Evolutionary conservation across 2,113 vertebrate species (phyloP).

Genomic region (Zeus faber): DNA sequence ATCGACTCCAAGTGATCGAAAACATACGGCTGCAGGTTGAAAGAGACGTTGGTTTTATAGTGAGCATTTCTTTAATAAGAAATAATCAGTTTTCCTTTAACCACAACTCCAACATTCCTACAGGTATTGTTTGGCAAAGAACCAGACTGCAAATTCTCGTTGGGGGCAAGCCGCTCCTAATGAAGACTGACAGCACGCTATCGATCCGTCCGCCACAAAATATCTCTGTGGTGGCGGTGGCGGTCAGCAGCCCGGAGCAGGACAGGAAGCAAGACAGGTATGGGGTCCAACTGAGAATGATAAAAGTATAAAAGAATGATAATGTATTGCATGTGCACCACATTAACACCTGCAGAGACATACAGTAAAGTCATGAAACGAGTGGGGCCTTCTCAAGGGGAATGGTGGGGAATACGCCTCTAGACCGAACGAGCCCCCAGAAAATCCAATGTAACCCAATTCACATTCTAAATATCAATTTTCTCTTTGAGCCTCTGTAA

Average conservation of each 20-base stretch:
- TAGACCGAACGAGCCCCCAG: too few species aligned
- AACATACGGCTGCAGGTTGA: too few species aligned
- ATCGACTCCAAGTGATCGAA: too few species aligned
- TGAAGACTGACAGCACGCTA: conserved; percentile 51
- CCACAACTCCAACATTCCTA: too few species aligned
- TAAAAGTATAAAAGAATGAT: conserved; percentile 15
- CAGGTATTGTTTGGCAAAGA: conserved; percentile 5
- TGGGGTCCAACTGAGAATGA: not conserved
- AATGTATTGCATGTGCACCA: not conserved
- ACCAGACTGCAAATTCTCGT: conserved; percentile 21
- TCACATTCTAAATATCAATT: too few species aligned
- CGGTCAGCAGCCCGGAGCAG: conserved; percentile 16
- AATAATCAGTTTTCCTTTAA: too few species aligned
- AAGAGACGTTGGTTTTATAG: too few species aligned
- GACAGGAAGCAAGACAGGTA: conserved; percentile 33
- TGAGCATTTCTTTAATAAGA: too few species aligned
- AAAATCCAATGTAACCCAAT: too few species aligned
- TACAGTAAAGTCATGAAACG: not conserved
- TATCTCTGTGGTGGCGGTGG: conserved; percentile 32
- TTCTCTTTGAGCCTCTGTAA: too few species aligned
- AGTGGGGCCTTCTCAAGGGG: too few species aligned
- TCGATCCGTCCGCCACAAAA: conserved; percentile 55
- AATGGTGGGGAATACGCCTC: too few species aligned
- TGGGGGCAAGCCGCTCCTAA: conserved; percentile 29
- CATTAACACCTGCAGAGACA: not conserved